A percentile compares a stretch with the other conserved stretches of the same genome.
Evolutionary conservation across 1,140 invertebrate species (phyloP).

Genomic region (Zaprionus gabonicus): DNA sequence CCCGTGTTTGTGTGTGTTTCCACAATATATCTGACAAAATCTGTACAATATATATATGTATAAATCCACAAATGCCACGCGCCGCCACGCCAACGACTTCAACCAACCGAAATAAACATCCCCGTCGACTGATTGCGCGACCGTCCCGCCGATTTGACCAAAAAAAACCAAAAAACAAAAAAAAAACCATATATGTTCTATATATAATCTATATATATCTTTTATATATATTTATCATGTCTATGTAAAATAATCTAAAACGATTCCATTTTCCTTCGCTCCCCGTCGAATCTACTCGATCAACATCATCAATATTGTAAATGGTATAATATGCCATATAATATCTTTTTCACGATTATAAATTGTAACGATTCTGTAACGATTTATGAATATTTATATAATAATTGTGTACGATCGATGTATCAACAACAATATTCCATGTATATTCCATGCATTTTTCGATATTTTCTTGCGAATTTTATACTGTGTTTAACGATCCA

Average conservation of each 20-base stretch:
- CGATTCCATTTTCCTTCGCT: conserved; percentile 1
- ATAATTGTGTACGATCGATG: conserved; percentile 16
- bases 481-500: not conserved
- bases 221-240: conserved; percentile 21
- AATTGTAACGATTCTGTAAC: conserved; percentile 6
- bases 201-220: conserved; percentile 32
- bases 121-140: conserved; percentile 78
- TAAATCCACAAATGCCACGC: conserved; percentile 44
- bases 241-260: conserved; percentile 20
- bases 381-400: conserved; percentile 6
- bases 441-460: conserved; percentile 38
- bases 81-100: conserved; percentile 72
- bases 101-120: conserved; percentile 56
- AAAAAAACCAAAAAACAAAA: not conserved
- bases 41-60: conserved; percentile 2
- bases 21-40: conserved; percentile 15
- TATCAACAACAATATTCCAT: conserved; percentile 17
- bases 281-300: conserved; percentile 14
- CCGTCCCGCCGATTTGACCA: conserved; percentile 69
- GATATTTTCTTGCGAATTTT: conserved; percentile 2
- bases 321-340: conserved; percentile 19
- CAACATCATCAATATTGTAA: conserved; percentile 24
- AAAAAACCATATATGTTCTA: conserved; percentile 3
- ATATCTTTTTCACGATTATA: conserved; percentile 21
- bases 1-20: conserved; percentile 41